phyloP scores from a whole-genome alignment of 2,797 vertebrate species.

The Malacoraja senta region DNA sequence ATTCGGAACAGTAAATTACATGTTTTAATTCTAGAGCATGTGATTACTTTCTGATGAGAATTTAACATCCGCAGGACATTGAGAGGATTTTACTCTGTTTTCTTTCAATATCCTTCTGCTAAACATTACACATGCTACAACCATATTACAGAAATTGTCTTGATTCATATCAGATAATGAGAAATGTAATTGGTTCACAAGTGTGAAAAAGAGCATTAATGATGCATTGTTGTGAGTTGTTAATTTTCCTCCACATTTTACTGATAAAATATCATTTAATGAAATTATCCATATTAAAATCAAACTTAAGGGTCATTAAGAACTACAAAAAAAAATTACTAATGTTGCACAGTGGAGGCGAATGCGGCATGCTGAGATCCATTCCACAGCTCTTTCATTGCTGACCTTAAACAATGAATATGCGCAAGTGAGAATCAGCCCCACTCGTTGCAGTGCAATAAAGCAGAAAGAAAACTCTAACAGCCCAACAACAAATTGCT shows the following conservation, averaged over 20 bases:
- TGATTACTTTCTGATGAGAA: not conserved
- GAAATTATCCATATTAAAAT: not conserved
- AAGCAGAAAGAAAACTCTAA: not conserved
- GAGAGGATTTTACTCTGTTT: not conserved
- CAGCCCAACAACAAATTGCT: not conserved
- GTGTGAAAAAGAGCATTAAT: not conserved
- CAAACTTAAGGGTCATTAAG: not conserved
- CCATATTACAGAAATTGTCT: not conserved
- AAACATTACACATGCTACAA: not conserved
- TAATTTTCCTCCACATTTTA: not conserved
- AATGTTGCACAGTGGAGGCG: not conserved
- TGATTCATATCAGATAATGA: not conserved
- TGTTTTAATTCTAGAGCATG: not conserved
- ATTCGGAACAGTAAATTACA: not conserved
- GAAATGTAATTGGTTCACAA: not conserved
- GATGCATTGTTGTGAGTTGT: not conserved
- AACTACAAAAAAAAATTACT: not conserved
- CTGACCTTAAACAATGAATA: not conserved
- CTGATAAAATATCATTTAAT: slow-evolving; percentile 6
- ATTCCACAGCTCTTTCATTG: not conserved
- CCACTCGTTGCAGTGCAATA: not conserved
- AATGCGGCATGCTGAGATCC: not conserved
- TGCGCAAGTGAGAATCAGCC: not conserved
- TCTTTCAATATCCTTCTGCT: not conserved
- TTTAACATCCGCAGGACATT: not conserved